These are phyloP conservation scores for Pemphigus obesinymphae DNA, from an alignment of 1,140 invertebrate species.

Conservation along the genomic window DNA sequence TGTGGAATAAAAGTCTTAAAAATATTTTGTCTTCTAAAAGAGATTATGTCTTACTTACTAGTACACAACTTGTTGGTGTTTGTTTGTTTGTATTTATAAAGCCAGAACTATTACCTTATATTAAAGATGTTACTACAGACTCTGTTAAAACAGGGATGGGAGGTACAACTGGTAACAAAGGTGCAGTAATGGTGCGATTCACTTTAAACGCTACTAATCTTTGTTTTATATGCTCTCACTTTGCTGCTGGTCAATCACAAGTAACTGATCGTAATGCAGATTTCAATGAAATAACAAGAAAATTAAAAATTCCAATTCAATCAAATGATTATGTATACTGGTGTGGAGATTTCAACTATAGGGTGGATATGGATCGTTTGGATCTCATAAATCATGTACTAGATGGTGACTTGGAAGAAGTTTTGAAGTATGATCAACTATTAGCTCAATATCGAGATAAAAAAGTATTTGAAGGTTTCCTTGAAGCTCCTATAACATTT, in stretches of 20 bases:
- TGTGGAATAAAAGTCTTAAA: conserved; percentile 92
- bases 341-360: conserved; percentile 99
- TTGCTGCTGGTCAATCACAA: conserved; percentile 96
- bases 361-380: conserved; percentile 92
- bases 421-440: conserved; percentile 87
- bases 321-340: conserved; percentile 98
- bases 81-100: conserved; percentile 93
- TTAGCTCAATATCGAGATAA: conserved; percentile 71
- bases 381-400: conserved; percentile 83
- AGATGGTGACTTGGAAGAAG: conserved; percentile 68
- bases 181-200: conserved; percentile 90
- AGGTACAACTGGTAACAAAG: conserved; percentile 92
- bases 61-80: conserved; percentile 95
- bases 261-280: conserved; percentile 93
- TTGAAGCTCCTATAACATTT: conserved; percentile 88
- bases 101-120: conserved; percentile 76
- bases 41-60: conserved; percentile 87
- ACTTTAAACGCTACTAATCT: conserved; percentile 87
- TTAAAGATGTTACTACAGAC: conserved; percentile 89
- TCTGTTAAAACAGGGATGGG: conserved; percentile 97
- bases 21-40: conserved; percentile 84
- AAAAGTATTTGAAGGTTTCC: conserved; percentile 91
- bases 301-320: conserved; percentile 90
- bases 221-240: conserved; percentile 97
- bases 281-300: conserved; percentile 90